Conservation (phyloP, 2,797 vertebrate species). For the Urocyon cinereoargenteus region DNA sequence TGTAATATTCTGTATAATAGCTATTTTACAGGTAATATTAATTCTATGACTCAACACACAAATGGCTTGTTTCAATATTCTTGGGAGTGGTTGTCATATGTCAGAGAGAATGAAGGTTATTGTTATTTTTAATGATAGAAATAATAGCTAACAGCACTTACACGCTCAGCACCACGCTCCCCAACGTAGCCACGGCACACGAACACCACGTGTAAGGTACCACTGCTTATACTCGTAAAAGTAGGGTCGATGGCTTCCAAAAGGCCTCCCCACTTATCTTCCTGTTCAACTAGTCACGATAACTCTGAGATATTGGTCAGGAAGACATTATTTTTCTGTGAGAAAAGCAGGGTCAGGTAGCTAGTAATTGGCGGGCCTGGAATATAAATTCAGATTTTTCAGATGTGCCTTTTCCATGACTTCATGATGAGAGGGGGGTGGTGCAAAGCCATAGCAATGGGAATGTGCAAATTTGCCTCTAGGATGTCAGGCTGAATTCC, state of each 20-base stretch:
- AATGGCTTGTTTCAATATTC: not conserved
- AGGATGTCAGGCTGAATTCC: not conserved
- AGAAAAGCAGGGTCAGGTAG: not conserved
- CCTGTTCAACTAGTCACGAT: not conserved
- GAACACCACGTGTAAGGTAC: accelerated
- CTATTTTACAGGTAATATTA: not conserved
- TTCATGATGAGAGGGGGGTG: not conserved
- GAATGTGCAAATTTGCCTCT: not conserved
- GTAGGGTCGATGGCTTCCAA: not conserved
- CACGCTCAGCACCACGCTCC: not conserved
- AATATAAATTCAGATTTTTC: not conserved
- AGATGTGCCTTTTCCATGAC: not conserved
- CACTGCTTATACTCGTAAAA: not conserved
- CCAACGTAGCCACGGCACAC: not conserved
- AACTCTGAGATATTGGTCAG: not conserved
- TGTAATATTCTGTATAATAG: not conserved
- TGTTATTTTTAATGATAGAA: not conserved
- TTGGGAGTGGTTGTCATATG: not conserved
- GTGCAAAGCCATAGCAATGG: not conserved
- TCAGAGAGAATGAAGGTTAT: not conserved
- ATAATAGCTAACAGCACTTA: not conserved
- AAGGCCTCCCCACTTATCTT: not conserved
- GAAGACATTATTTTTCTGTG: not conserved
- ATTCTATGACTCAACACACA: not conserved
- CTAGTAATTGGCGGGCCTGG: not conserved